Base-by-base conservation (phyloP, 2,888 invertebrate genomes). In the Drosophila acutilabella region DNA sequence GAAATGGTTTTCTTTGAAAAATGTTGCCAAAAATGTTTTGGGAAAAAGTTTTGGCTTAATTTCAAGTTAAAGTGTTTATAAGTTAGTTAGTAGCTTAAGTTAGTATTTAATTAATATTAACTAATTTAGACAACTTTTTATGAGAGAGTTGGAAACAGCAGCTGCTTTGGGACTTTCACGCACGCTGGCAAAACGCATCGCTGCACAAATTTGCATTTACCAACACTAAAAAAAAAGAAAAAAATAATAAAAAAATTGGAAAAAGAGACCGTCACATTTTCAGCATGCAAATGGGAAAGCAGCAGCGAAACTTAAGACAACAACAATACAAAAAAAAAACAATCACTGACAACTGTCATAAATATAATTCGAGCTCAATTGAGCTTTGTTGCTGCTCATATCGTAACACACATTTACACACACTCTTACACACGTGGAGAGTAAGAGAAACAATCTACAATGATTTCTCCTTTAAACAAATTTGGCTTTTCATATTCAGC, bases 311-410 rank as follows among this genome's bases (percentile, higher is more conserved):
- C 60, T 61, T 56, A 59, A 66, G 71, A 13, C 65, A 69, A 62
- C 52, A 44, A 26, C 52, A 60, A 45, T 30, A 48, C n/a, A n/a
- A 60, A 26, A 26, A 26, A 8, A 13, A 60, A 58, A 40, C 59
- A 62, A 20, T 48, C 56, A 60, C 65, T 59, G 71, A 54, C 83
- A 83, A 86, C 84, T 86, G 87, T 86, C 87, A 81, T 86, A 86
- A 81, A 81, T 78, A 81, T 83, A 86, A 86, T 71, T 80, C 84
- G 84, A 80, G 86, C 86, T 82, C 78, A 82, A 79, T 86, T 81
- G 74, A 70, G 81, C 70, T 79, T 68, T 66, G 58, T 53, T 57
- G 56, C 48, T 33, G 58, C 16, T 57, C 59, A 74, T 68, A 74
- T 74, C 57, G 56, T 47, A 59, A 36, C 42, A 50, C 42, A 64